phyloP scores from a whole-genome alignment of 1,140 invertebrate species.

The Meloidogyne floridensis region DNA sequence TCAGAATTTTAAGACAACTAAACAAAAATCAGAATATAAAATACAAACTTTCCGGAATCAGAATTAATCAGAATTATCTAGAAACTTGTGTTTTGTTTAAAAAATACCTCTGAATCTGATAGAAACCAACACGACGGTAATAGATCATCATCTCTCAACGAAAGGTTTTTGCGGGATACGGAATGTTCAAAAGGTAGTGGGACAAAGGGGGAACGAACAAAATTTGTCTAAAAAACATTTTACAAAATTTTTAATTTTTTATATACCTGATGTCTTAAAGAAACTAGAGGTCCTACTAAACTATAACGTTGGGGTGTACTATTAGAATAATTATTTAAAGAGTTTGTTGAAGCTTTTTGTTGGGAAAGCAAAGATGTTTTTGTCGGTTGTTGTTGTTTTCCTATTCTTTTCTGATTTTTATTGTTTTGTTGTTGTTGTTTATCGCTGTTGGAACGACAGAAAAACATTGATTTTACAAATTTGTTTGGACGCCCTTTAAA shows the following conservation, averaged over 20 bases:
- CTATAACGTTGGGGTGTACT: background rate
- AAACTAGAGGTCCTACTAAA: background rate
- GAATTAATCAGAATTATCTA: background rate
- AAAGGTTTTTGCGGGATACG: background rate
- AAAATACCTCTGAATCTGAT: slow-evolving; percentile 12
- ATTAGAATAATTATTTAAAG: background rate
- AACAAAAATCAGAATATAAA: background rate
- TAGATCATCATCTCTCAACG: slow-evolving; percentile 16
- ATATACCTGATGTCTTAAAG: background rate
- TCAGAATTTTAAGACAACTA: background rate
- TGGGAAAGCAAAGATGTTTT: background rate
- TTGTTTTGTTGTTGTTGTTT: background rate
- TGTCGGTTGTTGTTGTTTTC: background rate
- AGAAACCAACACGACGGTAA: slow-evolving; percentile 17
- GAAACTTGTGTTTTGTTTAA: background rate
- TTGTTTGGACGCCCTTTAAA: background rate
- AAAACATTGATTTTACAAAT: slow-evolving; percentile 3
- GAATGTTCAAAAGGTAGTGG: slow-evolving; percentile 9
- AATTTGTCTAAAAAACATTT: background rate
- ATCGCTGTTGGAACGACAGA: background rate
- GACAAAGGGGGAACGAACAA: background rate
- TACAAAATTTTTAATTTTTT: background rate
- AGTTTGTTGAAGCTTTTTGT: background rate
- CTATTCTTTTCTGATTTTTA: background rate
- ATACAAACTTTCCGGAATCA: background rate